Conservation (phyloP, 2,797 vertebrate genomes). For the Enteromius treurensis region DNA sequence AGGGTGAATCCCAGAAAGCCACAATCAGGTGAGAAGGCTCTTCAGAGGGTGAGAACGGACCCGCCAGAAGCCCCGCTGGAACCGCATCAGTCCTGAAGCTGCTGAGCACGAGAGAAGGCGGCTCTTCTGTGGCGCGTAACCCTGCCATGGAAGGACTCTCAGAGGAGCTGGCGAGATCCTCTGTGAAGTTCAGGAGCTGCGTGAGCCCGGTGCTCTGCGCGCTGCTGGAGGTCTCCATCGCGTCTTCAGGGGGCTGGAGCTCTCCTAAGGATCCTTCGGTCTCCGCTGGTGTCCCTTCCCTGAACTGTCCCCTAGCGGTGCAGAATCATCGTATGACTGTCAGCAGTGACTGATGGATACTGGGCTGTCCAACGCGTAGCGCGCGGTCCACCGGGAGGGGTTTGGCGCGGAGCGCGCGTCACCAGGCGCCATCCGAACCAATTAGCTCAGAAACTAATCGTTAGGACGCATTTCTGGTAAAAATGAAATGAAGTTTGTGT, state of each 20-base stretch:
- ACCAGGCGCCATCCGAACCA: background rate
- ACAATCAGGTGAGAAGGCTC: slow-evolving; percentile 69
- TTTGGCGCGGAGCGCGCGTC: slow-evolving; percentile 36
- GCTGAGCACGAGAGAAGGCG: slow-evolving; percentile 55
- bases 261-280: slow-evolving; percentile 45
- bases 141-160: slow-evolving; percentile 43
- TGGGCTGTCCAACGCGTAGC: slow-evolving; percentile 53
- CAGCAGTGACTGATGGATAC: slow-evolving; percentile 56
- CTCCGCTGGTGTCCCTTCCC: slow-evolving; percentile 39
- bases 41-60: slow-evolving; percentile 52
- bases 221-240: slow-evolving; percentile 74
- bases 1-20: slow-evolving; percentile 82
- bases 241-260: slow-evolving; percentile 61
- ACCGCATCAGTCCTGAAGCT: slow-evolving; percentile 57
- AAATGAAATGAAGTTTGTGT: background rate
- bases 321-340: slow-evolving; percentile 52
- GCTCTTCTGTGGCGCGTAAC: slow-evolving; percentile 49
- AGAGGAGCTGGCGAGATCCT: slow-evolving; percentile 50
- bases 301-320: slow-evolving; percentile 59
- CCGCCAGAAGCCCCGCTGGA: slow-evolving; percentile 59
- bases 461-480: background rate
- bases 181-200: slow-evolving; percentile 51
- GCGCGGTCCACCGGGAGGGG: slow-evolving; percentile 60
- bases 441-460: background rate
- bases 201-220: slow-evolving; percentile 40